phyloP scores from a whole-genome alignment of 2,888 invertebrate species.

The Pristionchus japonicus region DNA sequence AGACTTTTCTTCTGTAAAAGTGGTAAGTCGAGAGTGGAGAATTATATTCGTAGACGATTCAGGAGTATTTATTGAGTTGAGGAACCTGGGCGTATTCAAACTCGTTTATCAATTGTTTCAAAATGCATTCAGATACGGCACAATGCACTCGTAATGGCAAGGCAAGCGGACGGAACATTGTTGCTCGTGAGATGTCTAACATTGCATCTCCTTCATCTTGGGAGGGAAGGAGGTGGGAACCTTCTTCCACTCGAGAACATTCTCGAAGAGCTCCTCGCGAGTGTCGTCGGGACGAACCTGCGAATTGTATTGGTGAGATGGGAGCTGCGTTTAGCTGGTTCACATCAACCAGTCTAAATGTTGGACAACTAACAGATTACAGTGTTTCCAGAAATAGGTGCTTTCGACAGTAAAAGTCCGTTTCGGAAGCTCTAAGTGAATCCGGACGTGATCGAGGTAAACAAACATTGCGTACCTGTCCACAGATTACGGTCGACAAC shows the following conservation, averaged over 20 bases:
- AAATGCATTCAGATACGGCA: background rate
- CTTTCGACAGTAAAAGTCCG: too few species aligned
- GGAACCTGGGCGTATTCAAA: background rate
- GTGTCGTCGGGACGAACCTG: constrained; percentile 57
- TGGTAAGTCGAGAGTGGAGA: too few species aligned
- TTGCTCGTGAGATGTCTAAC: background rate
- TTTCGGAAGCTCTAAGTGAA: too few species aligned
- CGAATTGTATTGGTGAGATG: too few species aligned
- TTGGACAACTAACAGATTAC: too few species aligned
- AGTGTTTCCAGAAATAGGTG: too few species aligned
- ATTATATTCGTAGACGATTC: too few species aligned
- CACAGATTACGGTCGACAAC: constrained; percentile 57
- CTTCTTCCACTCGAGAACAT: constrained; percentile 67
- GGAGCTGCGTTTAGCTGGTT: too few species aligned
- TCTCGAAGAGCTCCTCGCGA: constrained; percentile 56
- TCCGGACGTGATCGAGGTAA: too few species aligned
- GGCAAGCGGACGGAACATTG: background rate
- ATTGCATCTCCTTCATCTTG: constrained; percentile 45
- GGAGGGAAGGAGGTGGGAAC: constrained; percentile 54
- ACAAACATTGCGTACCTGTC: too few species aligned
- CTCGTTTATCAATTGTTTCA: background rate
- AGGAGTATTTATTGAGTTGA: background rate
- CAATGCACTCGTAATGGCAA: background rate
- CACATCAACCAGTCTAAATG: too few species aligned
- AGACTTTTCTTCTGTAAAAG: too few species aligned